Evolutionary conservation across 2,888 invertebrate genomes (phyloP).

Genomic region (Acrobasis consociella): DNA sequence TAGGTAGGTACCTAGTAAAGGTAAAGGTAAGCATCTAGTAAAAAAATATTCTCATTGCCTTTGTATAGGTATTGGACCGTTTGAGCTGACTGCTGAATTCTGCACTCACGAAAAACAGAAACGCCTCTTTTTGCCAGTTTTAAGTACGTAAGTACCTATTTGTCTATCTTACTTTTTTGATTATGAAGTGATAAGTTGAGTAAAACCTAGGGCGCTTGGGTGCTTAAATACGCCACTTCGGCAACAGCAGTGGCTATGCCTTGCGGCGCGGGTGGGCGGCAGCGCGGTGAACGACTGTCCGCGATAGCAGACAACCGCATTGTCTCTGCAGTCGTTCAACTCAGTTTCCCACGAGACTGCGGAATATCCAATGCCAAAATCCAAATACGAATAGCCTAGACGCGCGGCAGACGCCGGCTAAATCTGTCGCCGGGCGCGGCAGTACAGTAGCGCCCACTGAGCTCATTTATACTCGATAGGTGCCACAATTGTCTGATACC

Average conservation of each 20-base stretch:
- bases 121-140: no score
- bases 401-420: slow-evolving; percentile 77
- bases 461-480: slow-evolving; percentile 47
- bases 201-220: no score
- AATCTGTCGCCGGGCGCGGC: slow-evolving; percentile 73
- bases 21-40: no score
- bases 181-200: no score
- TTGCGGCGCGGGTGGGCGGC: slow-evolving; percentile 57
- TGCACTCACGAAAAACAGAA: no score
- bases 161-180: no score
- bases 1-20: no score
- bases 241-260: slow-evolving; percentile 37
- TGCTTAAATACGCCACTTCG: slow-evolving; percentile 8
- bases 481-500: no score
- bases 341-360: slow-evolving; percentile 80
- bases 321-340: slow-evolving; percentile 82
- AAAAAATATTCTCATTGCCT: no score
- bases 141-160: no score
- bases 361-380: slow-evolving; percentile 77
- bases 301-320: slow-evolving; percentile 70
- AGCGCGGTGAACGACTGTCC: slow-evolving; percentile 62
- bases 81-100: no score
- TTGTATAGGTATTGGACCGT: no score
- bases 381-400: slow-evolving; percentile 80
- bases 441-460: slow-evolving; percentile 59